phyloP scores from a whole-genome alignment of 1,140 invertebrate genomes.

The Heliconius eleuchia region DNA sequence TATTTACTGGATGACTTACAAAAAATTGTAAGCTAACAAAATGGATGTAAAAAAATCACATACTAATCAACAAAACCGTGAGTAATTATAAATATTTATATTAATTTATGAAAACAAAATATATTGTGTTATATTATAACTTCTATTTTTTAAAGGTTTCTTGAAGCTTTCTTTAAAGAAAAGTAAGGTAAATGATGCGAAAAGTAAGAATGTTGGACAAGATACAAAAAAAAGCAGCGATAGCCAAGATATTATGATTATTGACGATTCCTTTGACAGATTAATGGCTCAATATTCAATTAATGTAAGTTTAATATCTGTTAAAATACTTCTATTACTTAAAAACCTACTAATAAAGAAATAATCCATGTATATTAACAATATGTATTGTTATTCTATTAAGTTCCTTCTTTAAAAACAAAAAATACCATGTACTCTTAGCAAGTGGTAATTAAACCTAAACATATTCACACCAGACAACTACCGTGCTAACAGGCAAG shows the following conservation, averaged over 20 bases:
- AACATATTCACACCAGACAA: too few relatives aligned
- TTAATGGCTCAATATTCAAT: constrained; percentile 50
- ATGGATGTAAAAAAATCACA: constrained; percentile 54
- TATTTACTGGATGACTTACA: background rate
- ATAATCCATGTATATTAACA: too few relatives aligned
- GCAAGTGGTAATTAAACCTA: too few relatives aligned
- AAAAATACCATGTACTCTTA: too few relatives aligned
- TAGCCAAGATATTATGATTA: constrained; percentile 59
- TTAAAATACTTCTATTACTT: too few relatives aligned
- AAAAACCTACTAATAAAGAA: too few relatives aligned
- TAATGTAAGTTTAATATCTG: constrained; percentile 50
- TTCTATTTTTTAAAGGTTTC: constrained; percentile 51
- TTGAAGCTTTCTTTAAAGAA: constrained; percentile 67
- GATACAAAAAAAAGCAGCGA: constrained; percentile 47
- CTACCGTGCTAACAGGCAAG: too few relatives aligned
- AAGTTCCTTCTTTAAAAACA: too few relatives aligned
- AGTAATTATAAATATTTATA: constrained; percentile 37
- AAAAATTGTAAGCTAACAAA: constrained; percentile 16
- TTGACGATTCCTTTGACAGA: constrained; percentile 71
- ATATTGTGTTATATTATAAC: background rate
- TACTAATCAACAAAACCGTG: constrained; percentile 51
- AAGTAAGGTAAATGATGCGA: constrained; percentile 45
- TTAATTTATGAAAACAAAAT: background rate
- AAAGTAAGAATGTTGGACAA: constrained; percentile 27
- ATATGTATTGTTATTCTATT: too few relatives aligned